Conservation (phyloP, 1,140 invertebrate genomes). For the Bombus superbus region DNA sequence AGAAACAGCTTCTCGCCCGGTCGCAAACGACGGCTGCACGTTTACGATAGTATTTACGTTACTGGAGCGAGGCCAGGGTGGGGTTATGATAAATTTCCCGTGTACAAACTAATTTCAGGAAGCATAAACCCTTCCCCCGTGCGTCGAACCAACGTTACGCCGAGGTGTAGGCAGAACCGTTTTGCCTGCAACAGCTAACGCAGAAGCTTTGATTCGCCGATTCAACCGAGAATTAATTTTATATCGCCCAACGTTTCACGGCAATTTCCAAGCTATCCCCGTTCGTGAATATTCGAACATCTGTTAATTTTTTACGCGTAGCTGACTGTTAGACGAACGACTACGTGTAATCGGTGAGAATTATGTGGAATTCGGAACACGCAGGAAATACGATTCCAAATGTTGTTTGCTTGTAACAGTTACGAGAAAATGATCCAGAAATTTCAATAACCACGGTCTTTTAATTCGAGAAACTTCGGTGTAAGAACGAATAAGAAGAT, state of each 20-base stretch:
- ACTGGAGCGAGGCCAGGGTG: conserved; percentile 35
- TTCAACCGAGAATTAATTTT: conserved; percentile 48
- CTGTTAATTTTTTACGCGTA: neutral
- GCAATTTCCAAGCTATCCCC: neutral
- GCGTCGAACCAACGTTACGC: neutral
- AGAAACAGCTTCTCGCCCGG: conserved; percentile 36
- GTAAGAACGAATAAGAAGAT: too few relatives aligned
- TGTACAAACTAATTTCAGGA: conserved; percentile 67
- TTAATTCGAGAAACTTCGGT: too few relatives aligned
- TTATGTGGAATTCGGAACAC: neutral
- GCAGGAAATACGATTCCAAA: too few relatives aligned
- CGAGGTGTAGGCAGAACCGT: neutral
- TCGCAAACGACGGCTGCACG: conserved; percentile 49
- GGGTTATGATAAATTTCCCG: conserved; percentile 65
- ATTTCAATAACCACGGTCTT: too few relatives aligned
- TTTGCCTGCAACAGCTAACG: too few relatives aligned
- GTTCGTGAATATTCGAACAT: neutral
- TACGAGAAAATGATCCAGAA: too few relatives aligned
- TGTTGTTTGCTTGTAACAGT: too few relatives aligned
- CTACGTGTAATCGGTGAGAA: neutral
- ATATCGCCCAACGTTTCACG: neutral
- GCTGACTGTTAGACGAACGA: neutral
- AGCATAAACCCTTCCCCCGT: conserved; percentile 43
- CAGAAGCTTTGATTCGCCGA: neutral
- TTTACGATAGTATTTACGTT: conserved; percentile 67